Conservation (phyloP, 2,888 invertebrate genomes). For the Acanthosepion esculentum region DNA sequence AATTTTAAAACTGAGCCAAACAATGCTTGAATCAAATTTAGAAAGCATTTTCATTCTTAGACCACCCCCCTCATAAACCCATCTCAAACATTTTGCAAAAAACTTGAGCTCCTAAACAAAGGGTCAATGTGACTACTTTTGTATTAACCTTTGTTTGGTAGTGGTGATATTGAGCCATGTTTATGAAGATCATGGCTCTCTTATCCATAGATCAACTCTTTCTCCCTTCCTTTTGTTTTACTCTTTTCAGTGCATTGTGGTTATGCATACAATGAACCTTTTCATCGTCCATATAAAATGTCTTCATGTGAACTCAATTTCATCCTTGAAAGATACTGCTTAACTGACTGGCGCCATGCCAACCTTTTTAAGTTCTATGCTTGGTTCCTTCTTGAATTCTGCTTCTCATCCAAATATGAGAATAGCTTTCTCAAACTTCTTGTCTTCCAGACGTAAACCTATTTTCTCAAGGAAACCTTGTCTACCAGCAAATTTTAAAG, state of each 20-base stretch:
- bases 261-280: not conserved
- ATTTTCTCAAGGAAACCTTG: not conserved
- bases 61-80: not conserved
- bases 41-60: too few relatives aligned
- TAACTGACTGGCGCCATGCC: slow-evolving; percentile 9
- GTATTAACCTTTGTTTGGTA: not conserved
- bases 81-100: not conserved
- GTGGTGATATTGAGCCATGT: not conserved
- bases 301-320: slow-evolving; percentile 22
- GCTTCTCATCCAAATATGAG: not conserved
- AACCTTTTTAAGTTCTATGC: not conserved
- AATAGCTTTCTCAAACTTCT: not conserved
- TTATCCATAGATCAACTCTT: not conserved
- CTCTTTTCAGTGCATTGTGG: not conserved
- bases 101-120: not conserved
- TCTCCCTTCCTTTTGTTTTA: not conserved
- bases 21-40: not conserved
- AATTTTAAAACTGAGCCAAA: not conserved
- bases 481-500: not conserved
- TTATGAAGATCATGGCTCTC: not conserved
- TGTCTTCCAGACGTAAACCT: not conserved
- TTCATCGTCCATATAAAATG: not conserved
- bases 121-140: not conserved
- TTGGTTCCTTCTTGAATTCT: slow-evolving; percentile 2
- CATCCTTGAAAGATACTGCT: slow-evolving; percentile 1